phyloP scores from a whole-genome alignment of 2,113 vertebrate genomes.

The Crotalus viridis region DNA sequence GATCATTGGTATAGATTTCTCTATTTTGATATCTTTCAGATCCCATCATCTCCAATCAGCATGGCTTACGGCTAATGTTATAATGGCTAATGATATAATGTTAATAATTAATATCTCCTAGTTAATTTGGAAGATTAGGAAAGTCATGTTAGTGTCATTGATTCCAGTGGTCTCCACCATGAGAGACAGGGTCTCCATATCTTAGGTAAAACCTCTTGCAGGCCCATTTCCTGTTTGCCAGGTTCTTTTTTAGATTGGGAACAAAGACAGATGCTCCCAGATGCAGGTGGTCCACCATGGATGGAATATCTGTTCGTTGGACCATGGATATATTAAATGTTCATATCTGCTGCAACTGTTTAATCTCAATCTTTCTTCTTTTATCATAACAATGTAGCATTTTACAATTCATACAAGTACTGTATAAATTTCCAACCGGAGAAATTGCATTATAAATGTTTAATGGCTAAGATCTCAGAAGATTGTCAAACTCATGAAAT shows the following conservation, averaged over 20 bases:
- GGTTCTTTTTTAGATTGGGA: background rate
- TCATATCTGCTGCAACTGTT: background rate
- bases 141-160: background rate
- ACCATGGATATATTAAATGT: background rate
- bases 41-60: background rate
- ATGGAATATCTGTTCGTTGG: background rate
- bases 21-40: background rate
- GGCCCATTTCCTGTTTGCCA: background rate
- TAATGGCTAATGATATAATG: background rate
- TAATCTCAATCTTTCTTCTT: background rate
- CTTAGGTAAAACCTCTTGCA: background rate
- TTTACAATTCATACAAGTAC: background rate
- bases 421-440: background rate
- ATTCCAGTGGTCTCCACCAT: background rate
- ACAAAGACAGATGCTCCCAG: background rate
- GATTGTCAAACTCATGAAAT: background rate
- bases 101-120: background rate
- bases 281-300: background rate
- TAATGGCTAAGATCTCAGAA: background rate
- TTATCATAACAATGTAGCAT: background rate
- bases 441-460: background rate
- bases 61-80: background rate
- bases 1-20: background rate
- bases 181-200: background rate
- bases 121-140: background rate